These are phyloP conservation scores for Alouatta caraya DNA, from an alignment of 2,797 vertebrate species.

Conservation along the genomic window DNA sequence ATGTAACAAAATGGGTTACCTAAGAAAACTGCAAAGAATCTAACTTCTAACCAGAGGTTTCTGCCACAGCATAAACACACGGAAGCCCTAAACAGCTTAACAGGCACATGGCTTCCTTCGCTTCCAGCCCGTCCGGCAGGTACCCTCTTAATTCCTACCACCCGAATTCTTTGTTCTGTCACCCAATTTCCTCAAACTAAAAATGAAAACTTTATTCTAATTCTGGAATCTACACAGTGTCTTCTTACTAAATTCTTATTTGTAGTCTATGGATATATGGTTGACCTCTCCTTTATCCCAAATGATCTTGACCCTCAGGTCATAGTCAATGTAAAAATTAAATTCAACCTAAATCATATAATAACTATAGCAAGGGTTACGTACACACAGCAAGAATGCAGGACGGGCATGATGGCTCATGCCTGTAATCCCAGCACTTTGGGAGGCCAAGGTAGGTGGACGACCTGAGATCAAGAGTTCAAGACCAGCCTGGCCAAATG, in stretches of 20 bases:
- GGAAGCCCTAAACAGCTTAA: neutral
- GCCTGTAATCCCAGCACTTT: too few species aligned
- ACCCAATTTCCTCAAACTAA: neutral
- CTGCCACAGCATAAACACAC: neutral
- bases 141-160: neutral
- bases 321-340: neutral
- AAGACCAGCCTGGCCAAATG: too few species aligned
- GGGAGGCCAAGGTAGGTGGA: too few species aligned
- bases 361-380: neutral
- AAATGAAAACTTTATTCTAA: neutral
- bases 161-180: neutral
- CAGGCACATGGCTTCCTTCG: neutral
- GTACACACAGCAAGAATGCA: neutral
- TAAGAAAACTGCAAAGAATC: neutral
- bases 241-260: constrained; percentile 4
- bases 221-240: neutral
- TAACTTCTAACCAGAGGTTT: neutral
- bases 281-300: neutral
- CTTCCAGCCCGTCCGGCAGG: neutral
- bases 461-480: too few species aligned
- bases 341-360: neutral
- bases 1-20: neutral
- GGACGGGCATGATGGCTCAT: too few species aligned
- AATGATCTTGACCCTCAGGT: neutral
- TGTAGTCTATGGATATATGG: neutral